These are phyloP conservation scores for Echinometra lucunter DNA, from an alignment of 53 echinoderm and acorn worm genomes.

Conservation along the genomic window DNA sequence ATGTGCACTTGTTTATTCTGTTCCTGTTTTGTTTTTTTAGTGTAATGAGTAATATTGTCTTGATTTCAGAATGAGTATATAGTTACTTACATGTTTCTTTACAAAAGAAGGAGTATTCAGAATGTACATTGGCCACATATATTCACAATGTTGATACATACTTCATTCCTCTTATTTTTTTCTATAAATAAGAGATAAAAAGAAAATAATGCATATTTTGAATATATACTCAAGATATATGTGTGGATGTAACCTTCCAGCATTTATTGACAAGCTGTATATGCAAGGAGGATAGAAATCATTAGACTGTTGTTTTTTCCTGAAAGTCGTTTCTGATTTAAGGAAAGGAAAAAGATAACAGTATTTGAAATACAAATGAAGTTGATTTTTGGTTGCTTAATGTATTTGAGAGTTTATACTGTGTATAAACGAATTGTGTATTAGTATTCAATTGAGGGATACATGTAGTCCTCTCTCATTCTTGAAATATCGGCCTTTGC, in stretches of 20 bases:
- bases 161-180: neutral
- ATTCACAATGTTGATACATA: neutral
- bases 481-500: constrained; percentile 19
- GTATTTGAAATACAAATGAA: neutral
- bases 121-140: neutral
- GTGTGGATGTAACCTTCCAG: constrained; percentile 30
- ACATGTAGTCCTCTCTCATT: neutral
- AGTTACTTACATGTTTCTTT: neutral
- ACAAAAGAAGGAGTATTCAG: constrained; percentile 29
- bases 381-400: neutral
- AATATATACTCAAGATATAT: constrained; percentile 6
- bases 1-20: neutral
- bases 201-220: neutral
- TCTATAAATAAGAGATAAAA: neutral
- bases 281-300: neutral
- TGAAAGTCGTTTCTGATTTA: neutral
- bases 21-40: neutral
- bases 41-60: neutral
- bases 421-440: constrained; percentile 15
- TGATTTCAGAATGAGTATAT: neutral
- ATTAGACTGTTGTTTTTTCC: neutral
- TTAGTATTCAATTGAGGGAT: constrained; percentile 31
- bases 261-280: neutral
- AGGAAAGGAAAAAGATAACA: neutral
- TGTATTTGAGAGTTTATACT: constrained; percentile 55